A percentile compares a stretch with the other conserved stretches of the same genome.
These are phyloP conservation scores for Drosophila pectinifera DNA, from an alignment of 1,140 invertebrate genomes.

Conservation along the genomic window DNA sequence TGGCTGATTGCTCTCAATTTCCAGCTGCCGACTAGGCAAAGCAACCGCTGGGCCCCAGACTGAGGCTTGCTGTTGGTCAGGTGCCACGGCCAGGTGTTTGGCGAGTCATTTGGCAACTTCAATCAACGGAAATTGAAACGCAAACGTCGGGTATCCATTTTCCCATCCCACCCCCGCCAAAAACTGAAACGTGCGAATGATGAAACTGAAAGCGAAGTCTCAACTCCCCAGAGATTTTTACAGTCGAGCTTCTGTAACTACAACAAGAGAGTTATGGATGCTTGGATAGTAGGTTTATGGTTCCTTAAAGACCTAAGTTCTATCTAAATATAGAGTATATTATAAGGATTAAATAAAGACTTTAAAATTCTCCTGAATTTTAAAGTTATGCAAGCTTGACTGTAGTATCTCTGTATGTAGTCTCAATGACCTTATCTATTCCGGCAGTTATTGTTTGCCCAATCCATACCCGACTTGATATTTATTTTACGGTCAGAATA, in stretches of 20 bases:
- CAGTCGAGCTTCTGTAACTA: not conserved
- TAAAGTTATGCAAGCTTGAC: not conserved
- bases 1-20: constrained; percentile 54
- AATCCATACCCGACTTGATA: constrained; percentile 62
- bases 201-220: constrained; percentile 46
- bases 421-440: constrained; percentile 40
- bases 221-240: constrained; percentile 3
- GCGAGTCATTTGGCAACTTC: constrained; percentile 68
- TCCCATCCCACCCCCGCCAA: constrained; percentile 7
- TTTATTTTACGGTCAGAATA: constrained; percentile 72
- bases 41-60: constrained; percentile 20
- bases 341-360: not conserved
- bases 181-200: constrained; percentile 59
- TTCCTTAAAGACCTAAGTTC: no score
- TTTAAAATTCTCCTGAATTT: not conserved
- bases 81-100: constrained; percentile 57
- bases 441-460: constrained; percentile 43
- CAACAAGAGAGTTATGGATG: no score
- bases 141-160: constrained; percentile 47
- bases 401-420: not conserved
- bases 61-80: not conserved
- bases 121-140: constrained; percentile 81
- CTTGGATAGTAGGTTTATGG: no score
- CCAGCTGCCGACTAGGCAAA: constrained; percentile 43
- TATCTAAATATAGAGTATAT: no score